Conservation (phyloP, 2,797 vertebrate genomes). For the Clamator glandarius region DNA sequence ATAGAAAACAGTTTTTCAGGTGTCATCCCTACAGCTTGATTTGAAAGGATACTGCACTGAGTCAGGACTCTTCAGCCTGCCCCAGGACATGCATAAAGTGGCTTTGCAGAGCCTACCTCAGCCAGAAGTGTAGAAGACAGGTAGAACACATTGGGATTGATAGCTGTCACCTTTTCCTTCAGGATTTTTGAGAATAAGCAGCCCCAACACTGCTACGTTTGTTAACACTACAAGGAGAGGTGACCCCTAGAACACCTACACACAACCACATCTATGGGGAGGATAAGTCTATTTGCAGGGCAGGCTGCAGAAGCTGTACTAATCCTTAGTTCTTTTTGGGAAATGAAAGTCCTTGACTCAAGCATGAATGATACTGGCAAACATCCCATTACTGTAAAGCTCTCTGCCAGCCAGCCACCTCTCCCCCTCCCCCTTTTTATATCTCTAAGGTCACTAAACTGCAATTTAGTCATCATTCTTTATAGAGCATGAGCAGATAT, state of each 20-base stretch:
- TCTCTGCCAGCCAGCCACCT: constrained; percentile 52
- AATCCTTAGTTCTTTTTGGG: constrained; percentile 58
- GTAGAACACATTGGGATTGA: not conserved
- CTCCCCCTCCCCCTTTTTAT: constrained; percentile 39
- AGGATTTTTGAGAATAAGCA: not conserved
- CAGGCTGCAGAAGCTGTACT: constrained; percentile 39
- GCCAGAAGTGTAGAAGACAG: not conserved
- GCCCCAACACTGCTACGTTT: not conserved
- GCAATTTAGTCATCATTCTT: constrained; percentile 71
- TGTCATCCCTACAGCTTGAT: not conserved
- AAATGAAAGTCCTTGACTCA: constrained; percentile 73
- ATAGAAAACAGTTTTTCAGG: not conserved
- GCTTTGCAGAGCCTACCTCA: not conserved
- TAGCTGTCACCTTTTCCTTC: not conserved
- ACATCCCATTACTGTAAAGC: constrained; percentile 63
- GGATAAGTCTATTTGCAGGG: constrained; percentile 15
- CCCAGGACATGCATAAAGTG: not conserved
- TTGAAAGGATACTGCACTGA: not conserved
- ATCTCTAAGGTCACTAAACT: constrained; percentile 64
- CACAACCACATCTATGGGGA: not conserved
- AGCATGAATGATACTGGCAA: constrained; percentile 64
- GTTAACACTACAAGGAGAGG: not conserved
- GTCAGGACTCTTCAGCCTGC: not conserved
- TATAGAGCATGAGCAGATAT: constrained; percentile 66
- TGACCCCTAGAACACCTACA: not conserved